Evolutionary conservation across 2,888 invertebrate genomes (phyloP), one percentile per base, ranked within the genome.

Genomic region (Ophion ellenae): DNA sequence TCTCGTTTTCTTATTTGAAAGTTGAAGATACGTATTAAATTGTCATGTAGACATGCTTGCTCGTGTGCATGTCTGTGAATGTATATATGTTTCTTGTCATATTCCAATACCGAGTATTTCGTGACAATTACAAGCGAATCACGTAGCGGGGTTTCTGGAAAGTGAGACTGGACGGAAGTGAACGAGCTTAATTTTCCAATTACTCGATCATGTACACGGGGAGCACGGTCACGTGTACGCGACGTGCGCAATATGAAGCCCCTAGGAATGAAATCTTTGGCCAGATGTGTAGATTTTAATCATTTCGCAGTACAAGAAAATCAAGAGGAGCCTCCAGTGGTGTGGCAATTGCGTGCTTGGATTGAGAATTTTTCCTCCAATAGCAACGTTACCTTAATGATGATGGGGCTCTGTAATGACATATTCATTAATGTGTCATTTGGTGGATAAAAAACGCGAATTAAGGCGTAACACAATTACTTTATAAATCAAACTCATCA

Each of bases 1-100:
- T 63, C 28, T 63, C 61, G n/a, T 45, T 74, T 28, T 63, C 74
- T 24, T 28, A 6, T 73, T 74, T 14, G 24, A 61, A 57, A 71
- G 40, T 20, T 40, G 74, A 75, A 45, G 45, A 40, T 63, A 40
- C 73, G 14, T 14, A 45, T 63, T 75, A 36, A 61, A 47, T 61
- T 61, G 61, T 61, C 11, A 61, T 24, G n/a, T n/a, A n/a, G n/a
- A 24, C 6, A n/a, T 57, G 17, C 5, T 2, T 20, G 20, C 28
- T n/a, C 9, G 40, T 9, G 40, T 40, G 40, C 40, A 5, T 7
- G 40, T 9, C 40, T 40, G 9, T 40, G 40, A 40, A 40, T 40
- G 40, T 17, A 9, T n/a, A 53, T 71, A 7, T 28, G 28, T n/a
- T 4, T 73, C 1, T 57, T 11, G 20, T 69, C n/a, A 45, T 20